Evolutionary conservation across 1,140 invertebrate genomes (phyloP).

Genomic region (Neuroterus valhalla): DNA sequence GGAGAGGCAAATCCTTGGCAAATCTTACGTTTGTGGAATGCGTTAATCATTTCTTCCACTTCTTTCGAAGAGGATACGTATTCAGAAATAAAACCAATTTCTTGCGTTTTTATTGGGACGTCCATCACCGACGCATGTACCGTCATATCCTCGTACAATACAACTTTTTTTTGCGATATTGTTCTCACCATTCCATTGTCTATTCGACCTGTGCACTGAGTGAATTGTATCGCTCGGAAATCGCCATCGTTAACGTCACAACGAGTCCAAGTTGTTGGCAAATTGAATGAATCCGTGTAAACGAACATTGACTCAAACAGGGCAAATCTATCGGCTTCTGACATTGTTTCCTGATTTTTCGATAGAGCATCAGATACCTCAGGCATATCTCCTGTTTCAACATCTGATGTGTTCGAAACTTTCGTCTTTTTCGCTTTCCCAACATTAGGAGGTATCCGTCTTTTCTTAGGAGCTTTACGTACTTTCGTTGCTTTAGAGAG

Average conservation of each 20-base stretch:
- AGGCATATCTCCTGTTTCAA: not conserved
- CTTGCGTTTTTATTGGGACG: not conserved
- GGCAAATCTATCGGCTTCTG: constrained; percentile 27
- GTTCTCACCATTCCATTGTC: constrained; percentile 41
- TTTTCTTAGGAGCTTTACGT: constrained; percentile 9
- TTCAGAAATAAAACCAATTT: not conserved
- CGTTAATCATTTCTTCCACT: not conserved
- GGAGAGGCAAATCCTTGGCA: not conserved
- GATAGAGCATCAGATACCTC: not conserved
- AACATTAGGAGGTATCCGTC: constrained; percentile 16
- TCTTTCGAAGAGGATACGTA: not conserved
- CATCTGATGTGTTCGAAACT: not conserved
- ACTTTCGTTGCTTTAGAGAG: constrained; percentile 11
- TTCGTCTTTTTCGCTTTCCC: constrained; percentile 29
- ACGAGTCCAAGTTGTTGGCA: constrained; percentile 43
- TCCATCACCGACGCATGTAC: not conserved
- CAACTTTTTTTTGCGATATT: constrained; percentile 41
- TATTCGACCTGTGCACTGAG: constrained; percentile 43
- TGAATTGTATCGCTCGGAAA: constrained; percentile 28
- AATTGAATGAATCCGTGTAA: constrained; percentile 23
- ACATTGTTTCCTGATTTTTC: not conserved
- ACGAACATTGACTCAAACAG: constrained; percentile 18
- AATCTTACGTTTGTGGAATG: not conserved
- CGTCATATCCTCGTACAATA: constrained; percentile 12
- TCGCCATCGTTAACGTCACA: no score